phyloP scores from a whole-genome alignment of 2,797 vertebrate species.

The Ctenopoma multispine region DNA sequence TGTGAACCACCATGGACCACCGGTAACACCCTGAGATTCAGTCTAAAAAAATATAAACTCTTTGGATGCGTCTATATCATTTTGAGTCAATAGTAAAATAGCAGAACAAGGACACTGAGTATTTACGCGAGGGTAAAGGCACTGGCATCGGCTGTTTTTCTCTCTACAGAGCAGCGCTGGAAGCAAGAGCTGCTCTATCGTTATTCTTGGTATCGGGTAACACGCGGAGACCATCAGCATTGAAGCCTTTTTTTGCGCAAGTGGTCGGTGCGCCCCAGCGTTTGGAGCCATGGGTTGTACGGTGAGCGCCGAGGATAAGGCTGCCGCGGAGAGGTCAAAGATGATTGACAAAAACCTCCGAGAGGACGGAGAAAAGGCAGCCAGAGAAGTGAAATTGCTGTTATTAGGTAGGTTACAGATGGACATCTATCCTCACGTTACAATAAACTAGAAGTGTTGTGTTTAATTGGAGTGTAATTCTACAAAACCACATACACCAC shows the following conservation, averaged over 20 bases:
- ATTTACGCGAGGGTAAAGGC: constrained; percentile 28
- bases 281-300: constrained; percentile 94
- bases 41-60: background rate
- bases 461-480: background rate
- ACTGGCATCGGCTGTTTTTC: constrained; percentile 17
- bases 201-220: constrained; percentile 21
- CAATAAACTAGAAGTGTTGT: background rate
- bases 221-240: constrained; percentile 15
- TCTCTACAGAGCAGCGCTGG: constrained; percentile 3
- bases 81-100: background rate
- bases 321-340: constrained; percentile 95
- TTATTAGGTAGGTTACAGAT: constrained; percentile 87
- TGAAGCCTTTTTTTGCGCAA: constrained; percentile 35
- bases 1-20: constrained; percentile 58
- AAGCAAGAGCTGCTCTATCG: constrained; percentile 30
- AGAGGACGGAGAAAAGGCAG: constrained; percentile 97
- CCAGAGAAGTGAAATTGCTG: constrained; percentile 96
- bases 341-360: constrained; percentile 98
- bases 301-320: constrained; percentile 97
- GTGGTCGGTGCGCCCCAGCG: constrained; percentile 59
- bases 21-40: constrained; percentile 22
- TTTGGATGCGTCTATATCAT: constrained; percentile 4
- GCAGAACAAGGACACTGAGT: constrained; percentile 31
- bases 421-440: background rate
- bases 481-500: background rate